Evolutionary conservation across 2,888 invertebrate species (phyloP).

Genomic region (Pollenia angustigena): DNA sequence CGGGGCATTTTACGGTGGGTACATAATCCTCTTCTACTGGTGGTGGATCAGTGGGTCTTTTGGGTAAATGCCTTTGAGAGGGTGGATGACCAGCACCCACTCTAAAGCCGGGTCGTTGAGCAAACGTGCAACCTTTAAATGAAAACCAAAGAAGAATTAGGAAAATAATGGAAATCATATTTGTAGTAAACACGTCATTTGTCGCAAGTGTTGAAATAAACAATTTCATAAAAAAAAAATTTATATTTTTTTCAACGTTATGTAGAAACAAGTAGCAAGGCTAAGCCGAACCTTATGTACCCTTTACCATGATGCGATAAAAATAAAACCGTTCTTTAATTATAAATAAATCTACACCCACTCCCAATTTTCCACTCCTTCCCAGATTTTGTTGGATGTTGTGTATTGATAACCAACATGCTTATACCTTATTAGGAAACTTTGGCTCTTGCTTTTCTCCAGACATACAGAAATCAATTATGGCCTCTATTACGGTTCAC

Average conservation of each 20-base stretch:
- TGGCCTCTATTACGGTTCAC: too few relatives aligned
- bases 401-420: too few relatives aligned
- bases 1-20: conserved; percentile 90
- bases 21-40: conserved; percentile 85
- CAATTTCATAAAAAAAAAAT: conserved; percentile 35
- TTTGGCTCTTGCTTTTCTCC: too few relatives aligned
- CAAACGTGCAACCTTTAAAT: conserved; percentile 79
- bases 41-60: conserved; percentile 78
- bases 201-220: conserved; percentile 29
- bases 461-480: too few relatives aligned
- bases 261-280: too few relatives aligned
- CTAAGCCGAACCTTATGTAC: too few relatives aligned
- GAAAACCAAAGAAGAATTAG: conserved; percentile 47
- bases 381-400: too few relatives aligned
- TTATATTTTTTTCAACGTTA: background rate
- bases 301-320: too few relatives aligned
- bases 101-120: conserved; percentile 79
- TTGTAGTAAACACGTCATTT: conserved; percentile 23
- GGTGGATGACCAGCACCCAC: conserved; percentile 79
- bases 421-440: too few relatives aligned
- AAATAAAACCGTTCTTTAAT: too few relatives aligned
- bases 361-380: too few relatives aligned
- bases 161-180: conserved; percentile 37
- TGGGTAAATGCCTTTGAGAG: conserved; percentile 81
- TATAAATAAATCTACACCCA: too few relatives aligned